A percentile compares a stretch with the other conserved stretches of the same genome.
These are phyloP conservation scores for Spicauda simplicius DNA, from an alignment of 2,888 invertebrate genomes.

Conservation along the genomic window DNA sequence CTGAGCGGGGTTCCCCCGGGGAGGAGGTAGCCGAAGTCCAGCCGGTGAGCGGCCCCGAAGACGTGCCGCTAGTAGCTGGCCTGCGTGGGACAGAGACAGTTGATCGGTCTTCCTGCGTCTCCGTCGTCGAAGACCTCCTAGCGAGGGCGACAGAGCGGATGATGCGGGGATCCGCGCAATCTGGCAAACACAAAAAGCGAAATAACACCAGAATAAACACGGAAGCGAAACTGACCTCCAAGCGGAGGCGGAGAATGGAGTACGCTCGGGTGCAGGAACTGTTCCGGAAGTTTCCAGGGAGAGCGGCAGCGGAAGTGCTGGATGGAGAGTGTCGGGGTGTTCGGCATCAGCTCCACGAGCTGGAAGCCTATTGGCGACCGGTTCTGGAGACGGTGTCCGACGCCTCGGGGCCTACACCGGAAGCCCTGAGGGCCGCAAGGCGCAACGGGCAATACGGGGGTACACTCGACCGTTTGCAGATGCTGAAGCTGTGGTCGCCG, in stretches of 20 bases:
- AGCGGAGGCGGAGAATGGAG: constrained; percentile 37
- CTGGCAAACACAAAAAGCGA: no score
- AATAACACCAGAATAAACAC: not conserved
- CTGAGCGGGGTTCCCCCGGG: not conserved
- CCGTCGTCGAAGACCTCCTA: not conserved
- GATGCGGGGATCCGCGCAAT: not conserved
- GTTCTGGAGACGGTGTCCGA: constrained; percentile 39
- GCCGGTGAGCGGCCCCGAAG: constrained; percentile 2
- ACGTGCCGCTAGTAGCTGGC: constrained; percentile 19
- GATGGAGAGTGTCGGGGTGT: constrained; percentile 38
- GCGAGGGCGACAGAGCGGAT: not conserved
- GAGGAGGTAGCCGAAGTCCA: constrained; percentile 2
- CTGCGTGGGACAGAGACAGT: not conserved
- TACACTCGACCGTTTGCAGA: not conserved
- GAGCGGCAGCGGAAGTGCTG: constrained; percentile 41
- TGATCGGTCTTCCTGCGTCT: not conserved
- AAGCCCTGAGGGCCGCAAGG: not conserved
- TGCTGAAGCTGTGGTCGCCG: constrained; percentile 35
- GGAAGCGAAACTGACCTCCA: not conserved
- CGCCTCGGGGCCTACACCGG: constrained; percentile 34
- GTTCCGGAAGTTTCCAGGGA: constrained; percentile 36
- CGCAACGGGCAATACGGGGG: not conserved
- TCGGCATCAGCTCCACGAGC: constrained; percentile 35
- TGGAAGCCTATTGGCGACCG: constrained; percentile 45
- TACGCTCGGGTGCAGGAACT: constrained; percentile 42